Conservation (phyloP, 2,113 vertebrate genomes). For the Guaruba guarouba region DNA sequence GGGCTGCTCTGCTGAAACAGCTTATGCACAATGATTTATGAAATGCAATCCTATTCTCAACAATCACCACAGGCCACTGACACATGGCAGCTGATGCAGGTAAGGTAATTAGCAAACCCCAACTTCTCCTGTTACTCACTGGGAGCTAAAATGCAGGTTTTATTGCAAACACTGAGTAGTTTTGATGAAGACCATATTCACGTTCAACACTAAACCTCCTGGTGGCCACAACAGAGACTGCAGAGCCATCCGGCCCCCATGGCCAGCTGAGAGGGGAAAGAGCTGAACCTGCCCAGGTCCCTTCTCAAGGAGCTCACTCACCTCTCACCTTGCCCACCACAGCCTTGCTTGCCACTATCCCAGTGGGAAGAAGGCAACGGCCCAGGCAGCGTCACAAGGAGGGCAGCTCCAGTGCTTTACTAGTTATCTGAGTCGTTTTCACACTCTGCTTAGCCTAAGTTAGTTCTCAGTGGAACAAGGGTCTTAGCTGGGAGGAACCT, state of each 20-base stretch:
- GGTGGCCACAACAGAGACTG: neutral
- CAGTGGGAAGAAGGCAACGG: neutral
- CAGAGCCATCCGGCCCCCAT: fast-evolving
- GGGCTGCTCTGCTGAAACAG: neutral
- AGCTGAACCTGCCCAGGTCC: neutral
- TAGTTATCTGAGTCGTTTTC: neutral
- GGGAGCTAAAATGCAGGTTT: neutral
- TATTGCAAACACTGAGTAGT: neutral
- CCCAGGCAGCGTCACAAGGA: neutral
- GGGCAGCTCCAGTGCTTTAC: neutral
- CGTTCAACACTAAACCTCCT: neutral
- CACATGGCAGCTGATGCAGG: neutral
- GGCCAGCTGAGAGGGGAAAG: neutral
- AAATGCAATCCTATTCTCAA: neutral
- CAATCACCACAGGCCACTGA: neutral
- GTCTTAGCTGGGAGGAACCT: neutral
- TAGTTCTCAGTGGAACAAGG: neutral
- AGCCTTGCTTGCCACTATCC: neutral
- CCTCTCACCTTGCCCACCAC: neutral
- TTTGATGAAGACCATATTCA: neutral
- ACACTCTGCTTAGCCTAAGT: neutral
- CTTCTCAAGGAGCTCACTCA: neutral
- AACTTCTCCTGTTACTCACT: neutral
- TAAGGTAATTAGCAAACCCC: neutral
- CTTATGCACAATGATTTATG: neutral